These are phyloP conservation scores for Lepidurus apus DNA, from an alignment of 1,140 invertebrate genomes.

Conservation along the genomic window DNA sequence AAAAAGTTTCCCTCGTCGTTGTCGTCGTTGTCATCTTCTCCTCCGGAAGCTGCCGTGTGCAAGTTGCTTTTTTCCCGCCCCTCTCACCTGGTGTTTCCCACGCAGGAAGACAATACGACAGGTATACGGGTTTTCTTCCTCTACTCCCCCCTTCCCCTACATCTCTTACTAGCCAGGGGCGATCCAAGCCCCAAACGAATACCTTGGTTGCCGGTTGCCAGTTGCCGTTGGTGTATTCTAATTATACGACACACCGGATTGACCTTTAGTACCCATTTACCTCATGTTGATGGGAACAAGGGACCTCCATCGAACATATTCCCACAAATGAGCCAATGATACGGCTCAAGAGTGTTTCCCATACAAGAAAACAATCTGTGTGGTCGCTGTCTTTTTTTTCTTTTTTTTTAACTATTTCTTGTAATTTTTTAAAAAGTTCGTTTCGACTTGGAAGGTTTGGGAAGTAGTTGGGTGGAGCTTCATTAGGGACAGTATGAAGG, in stretches of 20 bases:
- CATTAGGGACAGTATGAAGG: background rate
- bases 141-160: no score
- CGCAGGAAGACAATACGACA: background rate
- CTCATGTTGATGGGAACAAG: slow-evolving; percentile 4
- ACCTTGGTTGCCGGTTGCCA: background rate
- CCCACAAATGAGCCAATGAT: background rate
- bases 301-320: slow-evolving; percentile 18
- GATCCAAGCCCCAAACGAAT: background rate
- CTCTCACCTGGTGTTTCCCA: background rate
- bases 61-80: slow-evolving; percentile 1
- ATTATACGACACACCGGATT: slow-evolving; percentile 1
- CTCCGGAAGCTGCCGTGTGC: slow-evolving; percentile 2
- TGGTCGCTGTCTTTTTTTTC: background rate
- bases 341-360: background rate
- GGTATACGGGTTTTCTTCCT: background rate
- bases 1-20: background rate
- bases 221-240: background rate
- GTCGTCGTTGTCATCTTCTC: background rate
- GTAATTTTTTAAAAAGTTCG: background rate
- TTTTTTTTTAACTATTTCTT: background rate
- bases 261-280: background rate
- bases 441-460: background rate
- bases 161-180: background rate
- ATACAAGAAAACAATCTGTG: background rate
- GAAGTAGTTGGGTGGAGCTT: background rate